Base-by-base conservation (phyloP, 2,888 invertebrate species). In the Branchipolynoe longqiensis region DNA sequence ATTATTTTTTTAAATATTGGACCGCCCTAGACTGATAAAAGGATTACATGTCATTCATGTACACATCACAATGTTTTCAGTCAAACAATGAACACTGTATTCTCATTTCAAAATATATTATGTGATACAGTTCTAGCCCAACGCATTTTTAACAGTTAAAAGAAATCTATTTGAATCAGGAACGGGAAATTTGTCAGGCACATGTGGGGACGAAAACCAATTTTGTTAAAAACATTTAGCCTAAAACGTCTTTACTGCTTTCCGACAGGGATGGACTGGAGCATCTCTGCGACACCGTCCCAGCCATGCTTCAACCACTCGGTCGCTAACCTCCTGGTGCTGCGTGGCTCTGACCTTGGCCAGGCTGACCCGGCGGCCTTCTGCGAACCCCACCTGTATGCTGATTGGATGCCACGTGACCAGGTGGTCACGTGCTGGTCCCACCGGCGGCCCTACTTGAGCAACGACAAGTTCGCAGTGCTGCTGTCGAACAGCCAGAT, bases 401-500 rank as follows among this genome's bases (percentile, higher is more conserved):
- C 91, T 0, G 82, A 88, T 14, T 93, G 93, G 93, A 88, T 91
- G 81, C 91, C 91, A 1, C 82, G 87, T 38, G 90, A 90, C 12
- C 74, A 87, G 25, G 38, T 83, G 2, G 58, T 85, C 41, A 25
- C 81, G 3, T 64, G 58, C 40, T 91, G 91, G 88, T 89, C 86
- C 18, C 92, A 93, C 86, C 89, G 90, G 0, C 87, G 92, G 62
- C 89, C 91, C 0, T 92, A 93, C 74, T 87, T 90, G 85, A 89
- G 90, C 41, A 92, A 93, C 84, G 93, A 94, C 83, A 93, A 92
- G 87, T 91, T 91, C 59, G 92, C 93, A 0, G 89, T 91, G 1
- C 86, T 94, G 38, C 86, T 94, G 3, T 92, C 92, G 69, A 94
- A 94, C 89, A 92, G 93, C 86, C 91, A 90, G 85, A 89, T 92